Evolutionary conservation across 2,888 invertebrate species (phyloP), one percentile per base, ranked within the genome.

Genomic region (Hirtodrosophila alboralis): DNA sequence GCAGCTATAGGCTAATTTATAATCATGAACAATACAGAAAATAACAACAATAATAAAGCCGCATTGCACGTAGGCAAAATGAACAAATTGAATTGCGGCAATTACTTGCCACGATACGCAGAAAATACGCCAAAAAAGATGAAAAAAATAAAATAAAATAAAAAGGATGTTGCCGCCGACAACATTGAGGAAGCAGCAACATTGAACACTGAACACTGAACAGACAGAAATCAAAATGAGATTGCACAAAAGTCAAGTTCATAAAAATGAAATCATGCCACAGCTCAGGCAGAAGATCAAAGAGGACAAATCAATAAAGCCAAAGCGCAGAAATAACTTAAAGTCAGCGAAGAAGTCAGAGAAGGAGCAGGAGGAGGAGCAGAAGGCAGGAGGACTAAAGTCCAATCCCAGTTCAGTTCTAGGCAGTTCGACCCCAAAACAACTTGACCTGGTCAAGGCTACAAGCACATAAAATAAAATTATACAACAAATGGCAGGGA

Each of bases 371-470:
- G n/a, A n/a, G n/a, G n/a, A n/a, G n/a, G n/a, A n/a, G n/a, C n/a
- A n/a, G n/a, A 21, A 27, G 21, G 6, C 9, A 28, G n/a, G 18
- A 41, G 7, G 9, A 8, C 43, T 21, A 31, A 34, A 34, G 16
- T 27, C 31, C 45, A 47, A 27, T 6, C 30, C 18, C 27, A 30
- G 45, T 28, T 41, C 31, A 28, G 14, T 34, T 36, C 64, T 66
- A 72, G 63, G 63, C 66, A 44, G 51, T 28, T 37, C 87, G 80
- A 80, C 87, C 87, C 81, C 69, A 60, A 83, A 75, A 72, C 73
- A 73, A 73, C 61, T 75, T 87, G 86, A 86, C 87, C 86, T 86
- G 88, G 87, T 88, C 86, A 86, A 86, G 88, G 86, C 88, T 88
- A 70, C 70, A 70, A 60, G 86, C 83, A 77, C 66, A 86, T 86